Evolutionary conservation across 2,797 vertebrate species (phyloP).

Genomic region (Podarcis siculus): DNA sequence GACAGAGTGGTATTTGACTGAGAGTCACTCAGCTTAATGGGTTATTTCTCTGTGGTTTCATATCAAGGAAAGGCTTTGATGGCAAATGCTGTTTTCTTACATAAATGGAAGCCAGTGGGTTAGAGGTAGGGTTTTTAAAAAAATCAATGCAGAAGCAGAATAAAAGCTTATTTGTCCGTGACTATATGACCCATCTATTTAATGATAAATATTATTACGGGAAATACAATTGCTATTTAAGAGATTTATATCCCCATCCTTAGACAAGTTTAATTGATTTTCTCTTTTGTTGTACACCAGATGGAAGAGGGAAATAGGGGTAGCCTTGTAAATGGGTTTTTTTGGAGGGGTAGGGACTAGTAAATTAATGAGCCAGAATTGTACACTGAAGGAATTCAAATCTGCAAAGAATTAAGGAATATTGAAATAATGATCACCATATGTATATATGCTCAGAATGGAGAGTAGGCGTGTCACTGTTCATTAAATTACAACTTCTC

Average conservation of each 20-base stretch:
- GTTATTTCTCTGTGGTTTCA: constrained; percentile 42
- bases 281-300: background rate
- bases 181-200: background rate
- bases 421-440: background rate
- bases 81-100: background rate
- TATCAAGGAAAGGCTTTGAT: background rate
- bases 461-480: background rate
- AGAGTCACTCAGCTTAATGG: constrained; percentile 33
- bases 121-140: constrained; percentile 10
- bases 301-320: background rate
- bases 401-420: background rate
- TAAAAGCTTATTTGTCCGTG: background rate
- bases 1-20: constrained; percentile 39
- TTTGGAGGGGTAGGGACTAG: background rate
- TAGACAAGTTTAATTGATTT: background rate
- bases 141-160: background rate
- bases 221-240: background rate
- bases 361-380: background rate
- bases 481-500: background rate
- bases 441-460: background rate
- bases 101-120: constrained; percentile 7
- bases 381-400: background rate
- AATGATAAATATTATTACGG: background rate
- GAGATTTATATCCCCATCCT: background rate
- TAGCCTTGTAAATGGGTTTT: background rate